Evolutionary conservation across 2,888 invertebrate species (phyloP).

Genomic region (Melanophora roralis): DNA sequence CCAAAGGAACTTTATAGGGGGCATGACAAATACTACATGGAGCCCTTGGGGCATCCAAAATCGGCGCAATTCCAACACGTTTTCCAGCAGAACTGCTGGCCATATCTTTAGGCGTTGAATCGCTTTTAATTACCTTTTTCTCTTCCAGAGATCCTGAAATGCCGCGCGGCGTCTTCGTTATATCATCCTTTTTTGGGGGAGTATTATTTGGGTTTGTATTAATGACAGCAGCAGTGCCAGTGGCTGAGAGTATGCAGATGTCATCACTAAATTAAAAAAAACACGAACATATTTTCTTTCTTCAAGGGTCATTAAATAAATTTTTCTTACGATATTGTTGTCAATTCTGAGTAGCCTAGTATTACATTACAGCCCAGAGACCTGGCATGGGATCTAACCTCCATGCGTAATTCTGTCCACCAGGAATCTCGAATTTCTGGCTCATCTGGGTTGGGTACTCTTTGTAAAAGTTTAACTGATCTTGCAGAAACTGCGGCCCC

Average conservation of each 20-base stretch:
- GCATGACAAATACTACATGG: constrained; percentile 83
- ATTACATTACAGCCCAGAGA: constrained; percentile 96
- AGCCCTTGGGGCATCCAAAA: constrained; percentile 65
- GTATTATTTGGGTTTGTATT: constrained; percentile 79
- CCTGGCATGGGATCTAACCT: constrained; percentile 94
- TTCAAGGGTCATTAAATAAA: too few relatives aligned
- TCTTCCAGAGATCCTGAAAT: constrained; percentile 79
- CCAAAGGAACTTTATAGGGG: constrained; percentile 86
- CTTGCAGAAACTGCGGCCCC: constrained; percentile 91
- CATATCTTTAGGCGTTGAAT: constrained; percentile 48
- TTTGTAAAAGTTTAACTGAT: constrained; percentile 89
- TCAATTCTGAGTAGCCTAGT: constrained; percentile 93
- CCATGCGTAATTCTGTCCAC: constrained; percentile 98
- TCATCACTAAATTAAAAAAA: constrained; percentile 85
- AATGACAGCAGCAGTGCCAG: constrained; percentile 94
- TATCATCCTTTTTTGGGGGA: constrained; percentile 72
- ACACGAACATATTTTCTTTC: not conserved
- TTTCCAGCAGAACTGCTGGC: constrained; percentile 62
- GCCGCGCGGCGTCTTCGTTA: constrained; percentile 65
- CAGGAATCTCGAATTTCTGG: constrained; percentile 94
- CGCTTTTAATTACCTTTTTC: constrained; percentile 76
- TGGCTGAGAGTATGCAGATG: constrained; percentile 94
- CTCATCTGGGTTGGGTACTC: constrained; percentile 90
- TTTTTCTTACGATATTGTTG: constrained; percentile 89
- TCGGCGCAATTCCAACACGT: constrained; percentile 65